Percentiles rank a stretch among this genome's conserved stretches.
These are phyloP conservation scores for Cataglyphis hispanica DNA, from an alignment of 1,140 invertebrate species.

Conservation along the genomic window DNA sequence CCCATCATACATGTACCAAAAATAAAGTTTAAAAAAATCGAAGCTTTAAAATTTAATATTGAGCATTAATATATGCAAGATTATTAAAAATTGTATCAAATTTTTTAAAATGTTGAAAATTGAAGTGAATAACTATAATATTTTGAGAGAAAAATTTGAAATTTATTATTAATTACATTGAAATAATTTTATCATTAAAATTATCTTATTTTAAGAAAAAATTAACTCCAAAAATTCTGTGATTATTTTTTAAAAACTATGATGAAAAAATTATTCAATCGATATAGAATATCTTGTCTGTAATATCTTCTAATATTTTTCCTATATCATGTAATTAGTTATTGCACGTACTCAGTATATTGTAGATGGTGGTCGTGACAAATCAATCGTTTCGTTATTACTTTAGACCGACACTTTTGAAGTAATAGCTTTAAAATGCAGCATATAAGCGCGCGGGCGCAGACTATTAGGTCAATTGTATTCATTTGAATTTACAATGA, in stretches of 20 bases:
- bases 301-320: not conserved
- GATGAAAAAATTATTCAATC: not conserved
- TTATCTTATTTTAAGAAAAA: not conserved
- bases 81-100: not conserved
- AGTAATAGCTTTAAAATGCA: conserved; percentile 7
- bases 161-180: not conserved
- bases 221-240: not conserved
- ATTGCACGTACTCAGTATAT: not conserved
- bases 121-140: not conserved
- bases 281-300: not conserved
- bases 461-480: conserved; percentile 5
- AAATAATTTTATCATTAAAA: conserved; percentile 13
- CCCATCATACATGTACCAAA: not conserved
- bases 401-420: conserved; percentile 12
- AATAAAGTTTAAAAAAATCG: not conserved
- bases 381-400: conserved; percentile 32
- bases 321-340: not conserved
- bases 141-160: not conserved
- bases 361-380: conserved; percentile 13
- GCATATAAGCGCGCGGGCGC: not conserved
- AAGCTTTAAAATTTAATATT: not conserved
- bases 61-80: not conserved
- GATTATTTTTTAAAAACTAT: not conserved
- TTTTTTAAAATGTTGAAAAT: not conserved
- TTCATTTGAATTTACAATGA: conserved; percentile 42